These are phyloP conservation scores for Seriola dumerili DNA, from an alignment of 2,113 vertebrate species.

Conservation along the genomic window DNA sequence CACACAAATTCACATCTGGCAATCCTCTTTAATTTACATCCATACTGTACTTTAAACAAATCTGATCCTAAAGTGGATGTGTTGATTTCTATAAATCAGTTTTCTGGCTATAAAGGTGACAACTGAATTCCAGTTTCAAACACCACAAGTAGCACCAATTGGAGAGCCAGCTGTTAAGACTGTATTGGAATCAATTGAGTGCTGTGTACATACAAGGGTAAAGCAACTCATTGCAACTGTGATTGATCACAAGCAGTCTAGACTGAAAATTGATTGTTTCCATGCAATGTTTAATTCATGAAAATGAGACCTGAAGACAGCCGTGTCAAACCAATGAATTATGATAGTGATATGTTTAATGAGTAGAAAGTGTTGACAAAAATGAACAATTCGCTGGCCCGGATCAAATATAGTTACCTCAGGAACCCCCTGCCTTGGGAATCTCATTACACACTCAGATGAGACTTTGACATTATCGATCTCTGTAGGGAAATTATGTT, in stretches of 20 bases:
- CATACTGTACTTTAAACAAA: not conserved
- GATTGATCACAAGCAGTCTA: conserved; percentile 60
- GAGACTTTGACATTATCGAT: conserved; percentile 67
- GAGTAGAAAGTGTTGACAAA: conserved; percentile 40
- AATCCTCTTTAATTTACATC: not conserved
- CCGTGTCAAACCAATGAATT: conserved; percentile 28
- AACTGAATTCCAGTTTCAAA: conserved; percentile 22
- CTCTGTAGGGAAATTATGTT: conserved; percentile 56
- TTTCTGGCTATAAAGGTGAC: conserved; percentile 8
- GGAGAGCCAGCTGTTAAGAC: conserved; percentile 23
- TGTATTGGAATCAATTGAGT: conserved; percentile 13
- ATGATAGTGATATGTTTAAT: conserved; percentile 57
- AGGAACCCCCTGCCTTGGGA: conserved; percentile 40
- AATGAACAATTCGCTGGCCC: conserved; percentile 34
- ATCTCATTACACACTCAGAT: conserved; percentile 59
- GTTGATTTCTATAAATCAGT: not conserved
- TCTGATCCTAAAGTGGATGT: not conserved
- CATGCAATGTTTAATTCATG: conserved; percentile 54
- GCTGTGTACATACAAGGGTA: conserved; percentile 32
- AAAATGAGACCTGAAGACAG: conserved; percentile 42
- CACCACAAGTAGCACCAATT: conserved; percentile 25
- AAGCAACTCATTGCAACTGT: conserved; percentile 27
- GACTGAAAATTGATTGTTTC: conserved; percentile 63
- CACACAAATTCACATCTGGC: not conserved
- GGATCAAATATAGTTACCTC: conserved; percentile 62